phyloP scores from a whole-genome alignment of 1,140 invertebrate genomes.

The Akabosia matsudoensis region DNA sequence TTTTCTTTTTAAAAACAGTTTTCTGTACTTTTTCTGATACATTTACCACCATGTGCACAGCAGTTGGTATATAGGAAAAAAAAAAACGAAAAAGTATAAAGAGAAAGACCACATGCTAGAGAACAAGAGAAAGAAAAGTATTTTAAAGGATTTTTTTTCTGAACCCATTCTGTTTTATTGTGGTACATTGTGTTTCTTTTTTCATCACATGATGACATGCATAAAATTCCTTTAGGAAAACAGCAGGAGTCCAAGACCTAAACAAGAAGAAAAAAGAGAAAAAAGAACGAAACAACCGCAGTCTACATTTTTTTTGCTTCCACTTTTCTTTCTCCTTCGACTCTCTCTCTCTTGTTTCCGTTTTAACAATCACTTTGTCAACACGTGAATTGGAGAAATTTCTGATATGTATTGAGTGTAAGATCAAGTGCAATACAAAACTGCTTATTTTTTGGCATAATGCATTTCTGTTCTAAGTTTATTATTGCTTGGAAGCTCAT shows the following conservation, averaged over 20 bases:
- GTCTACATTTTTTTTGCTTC: conserved; percentile 15
- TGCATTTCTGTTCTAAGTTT: no score
- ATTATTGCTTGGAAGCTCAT: no score
- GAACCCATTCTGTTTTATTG: conserved; percentile 17
- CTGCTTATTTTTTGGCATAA: not conserved
- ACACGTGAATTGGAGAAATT: not conserved
- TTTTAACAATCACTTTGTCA: conserved; percentile 20
- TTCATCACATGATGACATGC: conserved; percentile 24
- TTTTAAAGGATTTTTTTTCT: conserved; percentile 21
- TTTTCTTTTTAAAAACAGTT: no score
- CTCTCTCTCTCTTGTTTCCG: not conserved
- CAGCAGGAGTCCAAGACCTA: conserved; percentile 9
- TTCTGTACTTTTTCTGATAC: conserved; percentile 14
- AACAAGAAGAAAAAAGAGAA: not conserved
- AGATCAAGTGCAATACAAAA: not conserved
- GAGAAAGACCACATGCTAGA: conserved; percentile 20
- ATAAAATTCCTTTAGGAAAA: conserved; percentile 25
- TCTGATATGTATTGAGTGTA: no score
- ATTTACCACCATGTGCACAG: conserved; percentile 19
- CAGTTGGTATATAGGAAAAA: not conserved
- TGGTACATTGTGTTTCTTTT: conserved; percentile 6
- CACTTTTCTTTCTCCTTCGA: not conserved
- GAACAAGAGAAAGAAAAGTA: not conserved
- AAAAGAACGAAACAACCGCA: conserved; percentile 4
- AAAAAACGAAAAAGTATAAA: not conserved